Conservation (phyloP, 2,113 vertebrate species). For the Ursus arctos region DNA sequence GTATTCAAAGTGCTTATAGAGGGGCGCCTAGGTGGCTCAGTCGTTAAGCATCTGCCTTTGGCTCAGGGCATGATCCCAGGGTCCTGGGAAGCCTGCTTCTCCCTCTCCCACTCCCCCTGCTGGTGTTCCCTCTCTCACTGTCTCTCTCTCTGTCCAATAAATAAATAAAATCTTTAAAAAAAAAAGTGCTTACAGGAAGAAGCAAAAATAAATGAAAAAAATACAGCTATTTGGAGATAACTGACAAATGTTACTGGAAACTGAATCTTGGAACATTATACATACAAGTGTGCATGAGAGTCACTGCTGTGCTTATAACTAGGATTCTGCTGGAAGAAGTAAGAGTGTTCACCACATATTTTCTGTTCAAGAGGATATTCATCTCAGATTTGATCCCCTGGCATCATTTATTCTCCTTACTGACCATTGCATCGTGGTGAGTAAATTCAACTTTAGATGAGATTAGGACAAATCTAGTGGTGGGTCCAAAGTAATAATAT, state of each 20-base stretch:
- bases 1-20: not conserved
- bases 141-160: too few species aligned
- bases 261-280: not conserved
- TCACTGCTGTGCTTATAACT: conserved; percentile 67
- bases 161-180: too few species aligned
- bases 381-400: conserved; percentile 91
- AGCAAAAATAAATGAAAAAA: conserved; percentile 51
- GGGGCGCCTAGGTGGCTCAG: too few species aligned
- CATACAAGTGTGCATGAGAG: not conserved
- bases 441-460: conserved; percentile 68
- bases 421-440: conserved; percentile 93
- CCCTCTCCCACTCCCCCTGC: too few species aligned
- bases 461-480: not conserved
- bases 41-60: too few species aligned
- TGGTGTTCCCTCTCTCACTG: too few species aligned
- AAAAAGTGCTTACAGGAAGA: conserved; percentile 6
- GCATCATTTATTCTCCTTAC: conserved; percentile 96
- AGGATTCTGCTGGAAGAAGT: conserved; percentile 93
- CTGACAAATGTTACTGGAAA: conserved; percentile 10
- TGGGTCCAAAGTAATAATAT: conserved; percentile 10
- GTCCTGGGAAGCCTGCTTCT: too few species aligned
- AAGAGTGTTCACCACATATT: conserved; percentile 90
- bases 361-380: conserved; percentile 91
- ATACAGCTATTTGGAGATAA: not conserved
- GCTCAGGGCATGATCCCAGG: too few species aligned